Evolutionary conservation across 2,888 invertebrate species (phyloP).

Genomic region (Amiota minor): DNA sequence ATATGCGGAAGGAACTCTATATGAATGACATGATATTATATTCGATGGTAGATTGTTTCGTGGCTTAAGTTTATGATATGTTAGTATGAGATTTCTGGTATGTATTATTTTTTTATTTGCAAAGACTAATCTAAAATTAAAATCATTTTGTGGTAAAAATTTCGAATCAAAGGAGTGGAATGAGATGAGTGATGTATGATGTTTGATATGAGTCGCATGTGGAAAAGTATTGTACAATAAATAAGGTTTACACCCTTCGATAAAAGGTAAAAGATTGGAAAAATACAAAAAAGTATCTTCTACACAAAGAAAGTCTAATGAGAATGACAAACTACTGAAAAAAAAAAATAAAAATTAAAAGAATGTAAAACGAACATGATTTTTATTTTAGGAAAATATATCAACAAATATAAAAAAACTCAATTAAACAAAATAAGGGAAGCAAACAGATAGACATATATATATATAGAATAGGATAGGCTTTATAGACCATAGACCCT

Average conservation of each 20-base stretch:
- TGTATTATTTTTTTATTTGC: constrained; percentile 43
- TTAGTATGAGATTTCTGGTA: constrained; percentile 28
- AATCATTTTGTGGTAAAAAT: constrained; percentile 58
- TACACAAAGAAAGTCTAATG: constrained; percentile 44
- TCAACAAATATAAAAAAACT: constrained; percentile 47
- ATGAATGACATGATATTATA: constrained; percentile 52
- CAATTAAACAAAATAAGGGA: constrained; percentile 60
- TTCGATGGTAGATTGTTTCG: constrained; percentile 16
- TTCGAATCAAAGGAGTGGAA: constrained; percentile 32
- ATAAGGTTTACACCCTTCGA: constrained; percentile 34
- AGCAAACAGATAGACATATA: not conserved
- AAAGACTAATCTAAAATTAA: constrained; percentile 68
- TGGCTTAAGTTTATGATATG: constrained; percentile 3
- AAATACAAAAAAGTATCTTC: too few relatives aligned
- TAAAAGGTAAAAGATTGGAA: constrained; percentile 25
- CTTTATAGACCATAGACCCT: not conserved
- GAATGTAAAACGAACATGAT: constrained; percentile 44
- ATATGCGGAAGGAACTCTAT: constrained; percentile 37
- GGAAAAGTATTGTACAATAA: constrained; percentile 12
- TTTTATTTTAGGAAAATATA: constrained; percentile 27
- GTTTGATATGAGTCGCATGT: constrained; percentile 49
- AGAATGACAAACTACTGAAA: constrained; percentile 62
- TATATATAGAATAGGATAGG: constrained; percentile 18
- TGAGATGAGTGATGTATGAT: constrained; percentile 52
- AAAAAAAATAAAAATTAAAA: constrained; percentile 28